Evolutionary conservation across 2,797 vertebrate genomes (phyloP), one percentile per base, ranked within the genome.

Genomic region (Rhadinocentrus ornatus): DNA sequence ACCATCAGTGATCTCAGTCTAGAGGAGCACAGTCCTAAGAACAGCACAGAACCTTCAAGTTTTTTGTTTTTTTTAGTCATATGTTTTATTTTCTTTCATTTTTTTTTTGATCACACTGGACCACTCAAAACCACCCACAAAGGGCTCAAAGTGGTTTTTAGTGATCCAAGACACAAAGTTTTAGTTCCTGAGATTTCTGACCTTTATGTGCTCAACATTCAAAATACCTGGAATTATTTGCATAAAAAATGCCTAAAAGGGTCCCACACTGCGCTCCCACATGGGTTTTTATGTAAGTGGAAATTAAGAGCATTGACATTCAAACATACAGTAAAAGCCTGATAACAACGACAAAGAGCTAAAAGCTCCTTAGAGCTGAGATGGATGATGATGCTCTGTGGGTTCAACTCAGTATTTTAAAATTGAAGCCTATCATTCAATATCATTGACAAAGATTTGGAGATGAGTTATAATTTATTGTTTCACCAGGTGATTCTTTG

Each of bases 171-270:
- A 20, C 31, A 20, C 27, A 55, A 34, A 62, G 61, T 50, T 56
- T 52, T 29, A 29, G 22, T 22, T 71, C 18, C 4, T 35, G 37
- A 39, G 39, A 32, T 48, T 58, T 46, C 41, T 57, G 54, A 57
- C 53, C 61, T 68, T 68, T 50, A 27, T 48, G 7, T 56, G 69
- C 32, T 18, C 53, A 50, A 29, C 61, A 31, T 12, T 71, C 53
- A 64, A 56, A 71, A 64, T 48, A 31, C 0, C 32, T 29, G 34
- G 10, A 26, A 65, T 20, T 72, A 65, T 72, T 52, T 52, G 44
- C 61, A 71, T 64, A 58, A 70, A 69, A 39, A 72, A 58, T 60
- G 44, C 60, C 44, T 31, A 46, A 56, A n/a, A n/a, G 39, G 53
- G 41, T 4, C 53, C 37, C 39, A 64, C 62, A 39, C 60, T 37